Conservation (phyloP, 2,888 invertebrate species). For the Campopleginae sp. region DNA sequence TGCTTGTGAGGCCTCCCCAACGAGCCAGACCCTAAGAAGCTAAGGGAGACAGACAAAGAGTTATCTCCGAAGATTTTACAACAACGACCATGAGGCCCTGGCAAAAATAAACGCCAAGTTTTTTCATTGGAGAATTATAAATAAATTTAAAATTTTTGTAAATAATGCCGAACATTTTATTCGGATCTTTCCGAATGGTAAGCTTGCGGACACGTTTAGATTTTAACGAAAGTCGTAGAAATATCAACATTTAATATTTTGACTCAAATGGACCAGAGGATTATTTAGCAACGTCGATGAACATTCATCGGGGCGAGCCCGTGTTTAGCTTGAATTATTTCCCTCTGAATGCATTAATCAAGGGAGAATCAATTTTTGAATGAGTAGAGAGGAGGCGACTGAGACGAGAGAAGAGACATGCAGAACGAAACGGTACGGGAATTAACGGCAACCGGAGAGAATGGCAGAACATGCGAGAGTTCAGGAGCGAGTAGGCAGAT, state of each 20-base stretch:
- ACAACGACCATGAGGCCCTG: background rate
- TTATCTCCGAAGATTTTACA: background rate
- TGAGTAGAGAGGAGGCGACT: background rate
- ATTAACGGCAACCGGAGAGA: background rate
- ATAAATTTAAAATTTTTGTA: too few species aligned
- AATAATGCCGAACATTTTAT: too few species aligned
- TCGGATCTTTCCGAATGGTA: background rate
- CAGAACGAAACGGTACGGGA: background rate
- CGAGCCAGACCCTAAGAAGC: background rate
- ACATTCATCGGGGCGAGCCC: background rate
- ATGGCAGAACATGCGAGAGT: background rate
- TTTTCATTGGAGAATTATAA: background rate
- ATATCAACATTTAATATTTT: background rate
- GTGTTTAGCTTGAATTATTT: background rate
- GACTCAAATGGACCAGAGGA: background rate
- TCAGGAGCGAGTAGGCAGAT: too few species aligned
- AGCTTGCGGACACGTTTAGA: background rate
- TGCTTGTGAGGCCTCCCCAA: background rate
- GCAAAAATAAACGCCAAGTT: background rate
- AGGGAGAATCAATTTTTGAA: background rate
- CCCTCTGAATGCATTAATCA: background rate
- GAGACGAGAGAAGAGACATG: background rate
- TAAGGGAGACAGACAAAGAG: too few species aligned
- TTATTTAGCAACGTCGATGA: background rate
- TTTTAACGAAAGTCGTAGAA: background rate